Base-by-base conservation (phyloP, 2,113 vertebrate genomes). In the Aix galericulata region DNA sequence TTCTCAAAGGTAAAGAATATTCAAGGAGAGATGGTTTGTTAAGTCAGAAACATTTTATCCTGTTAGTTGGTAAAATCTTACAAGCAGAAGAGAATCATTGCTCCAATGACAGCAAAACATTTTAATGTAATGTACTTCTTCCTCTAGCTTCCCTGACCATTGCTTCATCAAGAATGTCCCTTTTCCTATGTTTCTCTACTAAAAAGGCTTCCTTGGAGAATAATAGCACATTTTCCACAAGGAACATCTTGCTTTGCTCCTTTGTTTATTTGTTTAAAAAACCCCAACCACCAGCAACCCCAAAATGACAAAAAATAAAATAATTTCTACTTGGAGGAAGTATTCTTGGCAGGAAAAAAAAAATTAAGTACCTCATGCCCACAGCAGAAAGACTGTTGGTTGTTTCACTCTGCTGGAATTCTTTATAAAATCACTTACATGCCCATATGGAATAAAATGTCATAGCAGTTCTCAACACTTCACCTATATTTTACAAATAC, bases 391-490 rank as follows among this genome's bases (percentile, higher is more conserved):
- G 44, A 81, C 21, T 81, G 42, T 6, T 81, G 40, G 90, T 79
- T 95, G 55, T 53, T 92, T 88, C 83, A 94, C 56, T 71, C 83
- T 74, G 40, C 67, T 95, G 94, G 94, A 95, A 96, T 89, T 86
- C 59, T 83, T 92, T 88, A 93, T 36, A 76, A 95, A 95, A 88
- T 91, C 66, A 86, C n/a, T 93, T 67, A 80, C 64, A 88, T 91
- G 64, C 81, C 62, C 84, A 80, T 73, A 88, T 14, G 21, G 64
- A 93, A 88, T 80, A 89, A 93, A 93, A 93, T 64, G 59, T 84
- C 84, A 82, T 52, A 80, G 74, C 55, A 93, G 52, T 59, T 93
- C 74, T 93, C 32, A 40, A 94, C 40, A 77, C 56, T 95, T 93
- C 74, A 92, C 88, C 88, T 92, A 44, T 92, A 77, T 85, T 90